Evolutionary conservation across 2,113 vertebrate species (phyloP).

Genomic region (Helogale parvula): DNA sequence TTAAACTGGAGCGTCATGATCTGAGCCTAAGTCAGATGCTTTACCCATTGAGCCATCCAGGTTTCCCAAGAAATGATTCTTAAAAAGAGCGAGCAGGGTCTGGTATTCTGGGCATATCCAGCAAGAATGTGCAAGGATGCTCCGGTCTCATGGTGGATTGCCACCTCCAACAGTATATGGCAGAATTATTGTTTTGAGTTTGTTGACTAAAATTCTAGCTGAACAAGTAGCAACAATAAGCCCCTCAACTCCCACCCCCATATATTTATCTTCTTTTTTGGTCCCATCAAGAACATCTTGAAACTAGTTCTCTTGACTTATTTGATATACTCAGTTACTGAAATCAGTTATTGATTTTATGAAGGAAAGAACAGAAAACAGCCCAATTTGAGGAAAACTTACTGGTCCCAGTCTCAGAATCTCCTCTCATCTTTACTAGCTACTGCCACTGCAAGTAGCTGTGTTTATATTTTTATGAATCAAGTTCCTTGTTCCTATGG

Average conservation of each 20-base stretch:
- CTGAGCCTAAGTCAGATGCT: too few species aligned
- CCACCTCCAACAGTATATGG: background rate
- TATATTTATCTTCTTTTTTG: background rate
- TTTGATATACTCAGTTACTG: background rate
- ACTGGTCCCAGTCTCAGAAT: background rate
- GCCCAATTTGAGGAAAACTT: background rate
- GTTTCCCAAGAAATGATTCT: too few species aligned
- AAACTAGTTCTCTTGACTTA: constrained; percentile 25
- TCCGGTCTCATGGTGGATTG: background rate
- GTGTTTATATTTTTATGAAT: background rate
- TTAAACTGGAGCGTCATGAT: too few species aligned
- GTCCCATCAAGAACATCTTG: background rate
- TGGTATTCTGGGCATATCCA: background rate
- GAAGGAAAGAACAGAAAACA: background rate
- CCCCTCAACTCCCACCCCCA: background rate
- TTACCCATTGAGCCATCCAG: too few species aligned
- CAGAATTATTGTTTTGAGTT: background rate
- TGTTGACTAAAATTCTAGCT: background rate
- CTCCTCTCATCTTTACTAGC: background rate
- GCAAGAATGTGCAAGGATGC: background rate
- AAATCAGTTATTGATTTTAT: background rate
- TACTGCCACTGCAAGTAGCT: background rate
- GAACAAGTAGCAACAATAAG: background rate
- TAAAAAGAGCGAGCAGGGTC: background rate
- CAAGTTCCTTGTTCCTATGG: background rate